A percentile compares a stretch with the other conserved stretches of the same genome.
Conservation (phyloP, 2,797 vertebrate genomes). For the Nasua narica region DNA sequence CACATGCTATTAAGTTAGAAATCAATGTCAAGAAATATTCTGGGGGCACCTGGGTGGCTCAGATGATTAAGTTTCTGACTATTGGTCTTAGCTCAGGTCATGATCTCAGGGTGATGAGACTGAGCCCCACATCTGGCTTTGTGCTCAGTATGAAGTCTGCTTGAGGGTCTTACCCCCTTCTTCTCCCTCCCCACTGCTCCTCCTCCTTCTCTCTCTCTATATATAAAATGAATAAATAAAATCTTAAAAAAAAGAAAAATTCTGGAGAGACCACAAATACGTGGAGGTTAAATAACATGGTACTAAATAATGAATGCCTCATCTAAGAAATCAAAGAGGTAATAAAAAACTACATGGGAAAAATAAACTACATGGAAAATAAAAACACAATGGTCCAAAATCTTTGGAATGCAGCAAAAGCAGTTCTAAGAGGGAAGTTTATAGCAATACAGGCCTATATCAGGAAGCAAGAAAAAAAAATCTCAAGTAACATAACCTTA, state of each 20-base stretch:
- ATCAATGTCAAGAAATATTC: background rate
- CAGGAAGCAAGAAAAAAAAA: background rate
- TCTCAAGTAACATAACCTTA: background rate
- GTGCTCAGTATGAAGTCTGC: background rate
- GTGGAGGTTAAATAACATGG: background rate
- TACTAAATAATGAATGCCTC: background rate
- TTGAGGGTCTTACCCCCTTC: background rate
- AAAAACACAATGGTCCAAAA: background rate
- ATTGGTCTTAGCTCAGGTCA: background rate
- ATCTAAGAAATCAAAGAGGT: background rate
- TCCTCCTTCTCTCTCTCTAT: background rate
- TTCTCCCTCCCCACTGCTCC: background rate
- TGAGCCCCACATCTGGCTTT: background rate
- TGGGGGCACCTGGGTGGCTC: background rate
- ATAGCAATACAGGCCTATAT: background rate
- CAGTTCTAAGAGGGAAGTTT: background rate
- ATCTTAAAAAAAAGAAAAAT: background rate
- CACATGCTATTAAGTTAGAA: background rate
- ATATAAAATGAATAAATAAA: background rate
- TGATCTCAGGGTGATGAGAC: background rate
- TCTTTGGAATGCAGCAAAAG: background rate
- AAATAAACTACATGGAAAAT: background rate
- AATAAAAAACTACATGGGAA: background rate
- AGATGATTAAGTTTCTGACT: background rate
- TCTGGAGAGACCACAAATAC: background rate